These are phyloP conservation scores for Anguilla obscura DNA, from an alignment of 2,797 vertebrate species.

Conservation along the genomic window DNA sequence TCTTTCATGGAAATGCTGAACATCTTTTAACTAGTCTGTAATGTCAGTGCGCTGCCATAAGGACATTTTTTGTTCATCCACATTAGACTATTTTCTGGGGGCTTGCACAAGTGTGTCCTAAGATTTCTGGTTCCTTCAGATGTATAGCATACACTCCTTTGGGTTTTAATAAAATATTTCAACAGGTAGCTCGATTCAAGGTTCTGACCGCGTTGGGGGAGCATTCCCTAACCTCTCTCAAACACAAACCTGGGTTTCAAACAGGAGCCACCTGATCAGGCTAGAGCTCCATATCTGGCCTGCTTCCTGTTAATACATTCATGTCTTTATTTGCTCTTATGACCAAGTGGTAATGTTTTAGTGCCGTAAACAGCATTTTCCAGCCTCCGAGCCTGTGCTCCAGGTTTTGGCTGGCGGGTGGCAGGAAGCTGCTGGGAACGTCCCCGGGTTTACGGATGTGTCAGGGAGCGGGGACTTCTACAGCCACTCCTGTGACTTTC, in stretches of 20 bases:
- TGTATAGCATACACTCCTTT: neutral
- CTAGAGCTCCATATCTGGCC: neutral
- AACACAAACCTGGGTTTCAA: neutral
- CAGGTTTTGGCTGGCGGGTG: neutral
- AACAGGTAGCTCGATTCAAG: neutral
- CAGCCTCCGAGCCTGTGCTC: conserved; percentile 7
- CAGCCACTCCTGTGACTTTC: neutral
- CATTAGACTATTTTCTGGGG: conserved; percentile 34
- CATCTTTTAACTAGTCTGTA: conserved; percentile 18
- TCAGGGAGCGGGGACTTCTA: neutral
- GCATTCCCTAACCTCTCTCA: neutral
- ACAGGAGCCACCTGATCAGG: neutral
- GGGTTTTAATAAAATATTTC: neutral
- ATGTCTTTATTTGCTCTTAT: neutral
- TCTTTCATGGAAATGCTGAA: conserved; percentile 33
- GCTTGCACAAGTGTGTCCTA: conserved; percentile 16
- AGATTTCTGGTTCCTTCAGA: neutral
- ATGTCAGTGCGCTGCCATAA: neutral
- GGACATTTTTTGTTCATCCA: conserved; percentile 36
- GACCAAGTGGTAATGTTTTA: conserved; percentile 13
- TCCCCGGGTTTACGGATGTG: neutral
- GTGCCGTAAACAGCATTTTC: neutral
- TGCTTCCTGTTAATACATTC: neutral
- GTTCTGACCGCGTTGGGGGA: neutral
- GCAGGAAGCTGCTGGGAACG: neutral